A percentile compares a stretch with the other conserved stretches of the same genome.
Evolutionary conservation across 1,140 invertebrate species (phyloP).

Genomic region (Ptiloglossa arizonensis): DNA sequence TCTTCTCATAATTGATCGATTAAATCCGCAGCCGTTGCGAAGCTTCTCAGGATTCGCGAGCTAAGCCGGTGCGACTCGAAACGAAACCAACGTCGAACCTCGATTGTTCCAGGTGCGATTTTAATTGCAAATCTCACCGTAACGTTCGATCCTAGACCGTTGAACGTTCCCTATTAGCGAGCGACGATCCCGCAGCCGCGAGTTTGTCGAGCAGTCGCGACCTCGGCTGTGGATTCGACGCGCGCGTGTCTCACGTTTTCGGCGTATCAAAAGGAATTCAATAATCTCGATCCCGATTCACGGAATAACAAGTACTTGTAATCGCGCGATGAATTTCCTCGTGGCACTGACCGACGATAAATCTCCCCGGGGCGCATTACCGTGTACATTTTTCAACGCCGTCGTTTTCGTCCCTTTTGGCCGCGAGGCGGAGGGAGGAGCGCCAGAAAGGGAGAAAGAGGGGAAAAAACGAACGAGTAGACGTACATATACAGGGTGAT

Average conservation of each 20-base stretch:
- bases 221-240: neutral
- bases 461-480: constrained; percentile 9
- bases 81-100: too few relatives aligned
- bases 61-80: too few relatives aligned
- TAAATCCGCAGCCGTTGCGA: neutral
- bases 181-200: too few relatives aligned
- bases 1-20: too few relatives aligned
- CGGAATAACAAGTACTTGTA: constrained; percentile 40
- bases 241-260: constrained; percentile 14
- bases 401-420: constrained; percentile 40
- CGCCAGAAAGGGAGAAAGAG: neutral
- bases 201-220: too few relatives aligned
- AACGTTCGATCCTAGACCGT: neutral
- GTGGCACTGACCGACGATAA: constrained; percentile 47
- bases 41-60: neutral
- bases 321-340: constrained; percentile 44
- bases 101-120: too few relatives aligned
- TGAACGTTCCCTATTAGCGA: too few relatives aligned
- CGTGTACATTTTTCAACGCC: constrained; percentile 59
- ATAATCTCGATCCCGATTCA: constrained; percentile 15
- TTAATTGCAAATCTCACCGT: neutral
- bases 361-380: constrained; percentile 46
- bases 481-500: constrained; percentile 6
- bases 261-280: constrained; percentile 34
- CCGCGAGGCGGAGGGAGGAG: neutral